phyloP scores from a whole-genome alignment of 2,888 invertebrate species.

The Cistogaster globosa region DNA sequence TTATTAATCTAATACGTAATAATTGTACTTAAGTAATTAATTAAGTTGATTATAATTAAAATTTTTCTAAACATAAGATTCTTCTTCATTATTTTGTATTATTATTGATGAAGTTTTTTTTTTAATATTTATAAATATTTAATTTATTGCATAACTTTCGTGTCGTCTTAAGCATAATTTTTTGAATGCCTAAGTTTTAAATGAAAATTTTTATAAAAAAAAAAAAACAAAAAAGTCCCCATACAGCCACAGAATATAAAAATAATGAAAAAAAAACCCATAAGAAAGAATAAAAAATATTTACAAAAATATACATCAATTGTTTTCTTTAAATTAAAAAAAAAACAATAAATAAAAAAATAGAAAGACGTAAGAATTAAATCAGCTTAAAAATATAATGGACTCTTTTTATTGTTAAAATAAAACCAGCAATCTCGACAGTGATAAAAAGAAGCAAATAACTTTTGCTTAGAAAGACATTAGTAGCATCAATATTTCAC shows the following conservation, averaged over 20 bases:
- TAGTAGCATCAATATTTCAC: no score
- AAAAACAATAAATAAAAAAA: background rate
- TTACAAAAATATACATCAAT: background rate
- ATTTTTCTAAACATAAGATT: slow-evolving; percentile 2
- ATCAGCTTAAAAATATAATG: no score
- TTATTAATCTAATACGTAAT: slow-evolving; percentile 55
- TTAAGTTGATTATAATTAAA: slow-evolving; percentile 33
- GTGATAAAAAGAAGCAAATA: no score
- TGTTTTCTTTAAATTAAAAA: slow-evolving; percentile 1
- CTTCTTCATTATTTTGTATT: slow-evolving; percentile 15
- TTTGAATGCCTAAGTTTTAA: slow-evolving; percentile 33
- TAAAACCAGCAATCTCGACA: no score
- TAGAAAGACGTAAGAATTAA: no score
- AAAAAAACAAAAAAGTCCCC: background rate
- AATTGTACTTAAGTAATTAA: slow-evolving; percentile 39
- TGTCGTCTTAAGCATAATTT: slow-evolving; percentile 41
- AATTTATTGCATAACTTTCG: slow-evolving; percentile 65
- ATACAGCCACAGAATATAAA: background rate
- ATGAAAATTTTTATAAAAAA: slow-evolving; percentile 8
- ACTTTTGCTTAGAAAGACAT: no score
- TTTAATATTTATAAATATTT: slow-evolving; percentile 59
- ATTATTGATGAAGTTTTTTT: slow-evolving; percentile 13
- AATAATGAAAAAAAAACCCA: slow-evolving; percentile 24
- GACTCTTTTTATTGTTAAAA: no score
- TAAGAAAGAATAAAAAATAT: slow-evolving; percentile 36